These are phyloP conservation scores for Sebastes elongatus DNA, from an alignment of 2,797 vertebrate species.

Conservation along the genomic window DNA sequence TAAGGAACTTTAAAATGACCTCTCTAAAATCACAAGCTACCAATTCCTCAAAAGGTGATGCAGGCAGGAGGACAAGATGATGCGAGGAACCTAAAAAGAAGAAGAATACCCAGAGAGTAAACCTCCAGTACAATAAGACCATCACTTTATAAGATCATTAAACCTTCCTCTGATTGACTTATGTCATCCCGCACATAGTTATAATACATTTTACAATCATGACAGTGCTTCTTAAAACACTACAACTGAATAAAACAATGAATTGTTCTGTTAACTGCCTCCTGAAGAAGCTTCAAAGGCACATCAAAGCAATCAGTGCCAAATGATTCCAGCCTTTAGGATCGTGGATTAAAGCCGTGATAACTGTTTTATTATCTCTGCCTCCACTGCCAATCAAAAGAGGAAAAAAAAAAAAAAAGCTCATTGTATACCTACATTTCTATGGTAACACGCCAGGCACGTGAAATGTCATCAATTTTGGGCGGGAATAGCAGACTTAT, in stretches of 20 bases:
- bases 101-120: not conserved
- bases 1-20: conserved; percentile 43
- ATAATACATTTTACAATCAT: not conserved
- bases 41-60: conserved; percentile 44
- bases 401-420: not conserved
- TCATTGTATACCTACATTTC: conserved; percentile 46
- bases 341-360: not conserved
- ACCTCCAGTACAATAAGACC: not conserved
- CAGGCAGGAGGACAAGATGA: conserved; percentile 25
- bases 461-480: conserved; percentile 72
- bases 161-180: not conserved
- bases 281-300: not conserved
- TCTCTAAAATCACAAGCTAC: conserved; percentile 58
- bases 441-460: conserved; percentile 30
- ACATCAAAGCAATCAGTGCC: not conserved
- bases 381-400: conserved; percentile 24
- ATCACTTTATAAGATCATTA: not conserved
- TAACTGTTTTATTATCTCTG: conserved; percentile 2
- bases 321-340: not conserved
- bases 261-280: not conserved
- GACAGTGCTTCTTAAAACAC: not conserved
- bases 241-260: not conserved
- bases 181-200: not conserved
- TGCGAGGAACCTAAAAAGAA: not conserved
- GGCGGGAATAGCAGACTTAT: conserved; percentile 70